Evolutionary conservation across 2,888 invertebrate species (phyloP).

Genomic region (Tribolium freemani): DNA sequence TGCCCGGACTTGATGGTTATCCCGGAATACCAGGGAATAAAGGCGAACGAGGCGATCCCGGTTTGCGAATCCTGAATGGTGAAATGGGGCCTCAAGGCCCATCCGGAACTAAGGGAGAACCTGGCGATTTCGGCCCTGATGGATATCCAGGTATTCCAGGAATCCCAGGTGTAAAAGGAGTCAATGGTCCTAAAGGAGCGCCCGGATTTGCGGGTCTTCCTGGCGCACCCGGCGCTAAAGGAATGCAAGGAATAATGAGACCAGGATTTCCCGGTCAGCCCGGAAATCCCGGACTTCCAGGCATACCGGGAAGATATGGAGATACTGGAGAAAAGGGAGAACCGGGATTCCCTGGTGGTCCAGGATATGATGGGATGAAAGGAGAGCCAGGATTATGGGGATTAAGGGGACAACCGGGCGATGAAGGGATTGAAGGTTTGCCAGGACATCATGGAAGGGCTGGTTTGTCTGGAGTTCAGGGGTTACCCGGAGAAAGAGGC

Average conservation of each 20-base stretch:
- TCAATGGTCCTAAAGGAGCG: conserved; percentile 62
- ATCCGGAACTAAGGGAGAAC: conserved; percentile 63
- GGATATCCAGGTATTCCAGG: conserved; percentile 65
- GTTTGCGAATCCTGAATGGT: conserved; percentile 71
- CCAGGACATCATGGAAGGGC: conserved; percentile 61
- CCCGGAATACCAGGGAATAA: conserved; percentile 64
- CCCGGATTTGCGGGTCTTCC: conserved; percentile 64
- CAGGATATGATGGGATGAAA: conserved; percentile 57
- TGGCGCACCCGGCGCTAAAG: conserved; percentile 53
- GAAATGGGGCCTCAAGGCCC: conserved; percentile 66
- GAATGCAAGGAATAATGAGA: conserved; percentile 59
- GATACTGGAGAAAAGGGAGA: conserved; percentile 64
- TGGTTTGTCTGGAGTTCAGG: conserved; percentile 70
- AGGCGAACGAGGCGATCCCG: conserved; percentile 73
- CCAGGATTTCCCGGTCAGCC: conserved; percentile 61
- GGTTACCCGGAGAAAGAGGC: conserved; percentile 69
- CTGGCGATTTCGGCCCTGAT: conserved; percentile 64
- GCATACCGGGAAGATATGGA: conserved; percentile 61
- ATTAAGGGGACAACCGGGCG: conserved; percentile 48
- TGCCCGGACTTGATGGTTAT: conserved; percentile 56
- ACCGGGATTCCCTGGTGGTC: conserved; percentile 60
- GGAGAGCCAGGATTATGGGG: conserved; percentile 58
- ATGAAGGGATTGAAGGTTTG: conserved; percentile 66
- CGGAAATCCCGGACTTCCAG: conserved; percentile 53
- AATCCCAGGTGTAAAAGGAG: conserved; percentile 57